These are phyloP conservation scores for Zaprionus tsacasi DNA, from an alignment of 1,140 invertebrate genomes.

Conservation along the genomic window DNA sequence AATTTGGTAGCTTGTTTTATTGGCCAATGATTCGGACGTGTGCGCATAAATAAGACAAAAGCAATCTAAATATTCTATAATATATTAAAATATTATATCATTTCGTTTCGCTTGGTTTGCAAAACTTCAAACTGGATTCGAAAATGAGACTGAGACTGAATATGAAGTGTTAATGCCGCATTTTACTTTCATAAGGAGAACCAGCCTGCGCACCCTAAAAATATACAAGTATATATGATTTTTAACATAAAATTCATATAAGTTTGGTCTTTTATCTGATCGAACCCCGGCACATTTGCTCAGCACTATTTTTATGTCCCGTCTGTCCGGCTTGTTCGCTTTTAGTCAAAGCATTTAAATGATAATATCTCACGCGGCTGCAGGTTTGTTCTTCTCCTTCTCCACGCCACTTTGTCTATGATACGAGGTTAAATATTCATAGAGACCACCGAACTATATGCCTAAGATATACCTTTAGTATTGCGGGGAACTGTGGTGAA, in stretches of 20 bases:
- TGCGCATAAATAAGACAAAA: slow-evolving; percentile 60
- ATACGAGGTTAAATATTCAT: slow-evolving; percentile 21
- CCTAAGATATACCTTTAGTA: slow-evolving; percentile 22
- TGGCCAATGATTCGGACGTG: slow-evolving; percentile 44
- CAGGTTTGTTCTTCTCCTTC: slow-evolving; percentile 27
- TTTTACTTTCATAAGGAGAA: slow-evolving; percentile 60
- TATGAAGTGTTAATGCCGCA: slow-evolving; percentile 6
- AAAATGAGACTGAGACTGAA: background rate
- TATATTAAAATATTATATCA: slow-evolving; percentile 2
- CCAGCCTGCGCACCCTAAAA: slow-evolving; percentile 19
- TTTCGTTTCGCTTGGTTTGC: background rate
- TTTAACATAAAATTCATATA: slow-evolving; percentile 61
- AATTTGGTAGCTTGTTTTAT: slow-evolving; percentile 64
- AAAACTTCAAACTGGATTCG: background rate
- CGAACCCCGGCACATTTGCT: slow-evolving; percentile 31
- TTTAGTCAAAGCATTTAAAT: slow-evolving; percentile 55
- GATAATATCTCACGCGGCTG: slow-evolving; percentile 60
- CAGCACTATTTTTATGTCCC: slow-evolving; percentile 58
- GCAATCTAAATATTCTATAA: slow-evolving; percentile 13
- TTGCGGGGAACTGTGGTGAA: slow-evolving; percentile 46
- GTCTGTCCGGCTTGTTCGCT: slow-evolving; percentile 47
- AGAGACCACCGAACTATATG: slow-evolving; percentile 10
- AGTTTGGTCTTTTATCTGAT: slow-evolving; percentile 42
- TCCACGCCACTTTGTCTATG: slow-evolving; percentile 2
- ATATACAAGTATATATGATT: background rate